These are phyloP conservation scores for Hyposmocoma kahamanoa DNA, from an alignment of 1,140 invertebrate species.

Conservation along the genomic window DNA sequence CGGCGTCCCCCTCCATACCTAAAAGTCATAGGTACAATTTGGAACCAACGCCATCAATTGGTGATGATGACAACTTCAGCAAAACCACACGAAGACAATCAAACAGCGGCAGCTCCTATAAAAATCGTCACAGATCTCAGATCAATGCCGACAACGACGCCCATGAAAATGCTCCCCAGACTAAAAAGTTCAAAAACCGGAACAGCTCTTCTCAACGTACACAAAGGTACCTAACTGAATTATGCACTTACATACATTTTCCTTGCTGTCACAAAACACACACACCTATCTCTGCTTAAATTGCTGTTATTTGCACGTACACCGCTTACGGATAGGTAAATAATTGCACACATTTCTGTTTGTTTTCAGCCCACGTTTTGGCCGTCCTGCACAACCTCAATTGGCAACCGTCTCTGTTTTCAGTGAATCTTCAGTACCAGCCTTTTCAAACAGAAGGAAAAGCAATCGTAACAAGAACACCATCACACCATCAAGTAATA, in stretches of 20 bases:
- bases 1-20: constrained; percentile 78
- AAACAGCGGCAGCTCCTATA: constrained; percentile 56
- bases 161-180: constrained; percentile 35
- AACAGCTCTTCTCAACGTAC: constrained; percentile 46
- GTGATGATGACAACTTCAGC: constrained; percentile 73
- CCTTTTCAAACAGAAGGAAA: constrained; percentile 67
- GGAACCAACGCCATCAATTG: constrained; percentile 77
- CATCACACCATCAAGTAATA: constrained; percentile 56
- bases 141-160: constrained; percentile 46
- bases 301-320: neutral
- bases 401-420: constrained; percentile 77
- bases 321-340: neutral
- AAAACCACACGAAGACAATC: constrained; percentile 74
- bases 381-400: constrained; percentile 68
- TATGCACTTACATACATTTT: no score
- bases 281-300: neutral
- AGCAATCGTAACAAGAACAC: constrained; percentile 63
- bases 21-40: constrained; percentile 71
- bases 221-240: constrained; percentile 67
- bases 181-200: constrained; percentile 68
- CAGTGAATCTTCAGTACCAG: constrained; percentile 73
- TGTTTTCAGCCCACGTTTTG: constrained; percentile 71
- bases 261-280: no score
- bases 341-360: neutral
- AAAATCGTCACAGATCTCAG: constrained; percentile 65